phyloP scores from a whole-genome alignment of 2,797 vertebrate species.

The Enteromius argenteus region DNA sequence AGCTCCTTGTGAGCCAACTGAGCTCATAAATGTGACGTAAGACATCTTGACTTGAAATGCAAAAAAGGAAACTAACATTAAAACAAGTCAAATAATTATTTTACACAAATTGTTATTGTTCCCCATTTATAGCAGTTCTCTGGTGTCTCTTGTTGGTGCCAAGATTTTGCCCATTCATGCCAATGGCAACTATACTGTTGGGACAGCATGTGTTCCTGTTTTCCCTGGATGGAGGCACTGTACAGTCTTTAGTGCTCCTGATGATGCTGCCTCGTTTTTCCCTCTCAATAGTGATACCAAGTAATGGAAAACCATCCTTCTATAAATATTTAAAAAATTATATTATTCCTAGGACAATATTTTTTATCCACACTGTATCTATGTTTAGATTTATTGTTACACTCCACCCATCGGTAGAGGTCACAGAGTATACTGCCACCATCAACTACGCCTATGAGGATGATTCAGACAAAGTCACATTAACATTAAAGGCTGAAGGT shows the following conservation, averaged over 20 bases:
- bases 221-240: constrained; percentile 87
- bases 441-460: constrained; percentile 80
- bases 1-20: constrained; percentile 78
- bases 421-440: constrained; percentile 86
- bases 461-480: constrained; percentile 81
- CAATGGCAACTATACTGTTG: constrained; percentile 68
- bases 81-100: background rate
- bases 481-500: constrained; percentile 85
- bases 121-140: constrained; percentile 76
- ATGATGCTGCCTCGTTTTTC: constrained; percentile 83
- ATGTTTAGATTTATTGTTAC: constrained; percentile 83
- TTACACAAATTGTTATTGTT: background rate
- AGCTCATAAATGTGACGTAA: constrained; percentile 87
- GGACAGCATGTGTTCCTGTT: constrained; percentile 78
- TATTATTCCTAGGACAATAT: background rate
- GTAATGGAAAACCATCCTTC: constrained; percentile 68
- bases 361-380: background rate
- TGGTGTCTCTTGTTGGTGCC: constrained; percentile 81
- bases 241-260: constrained; percentile 75
- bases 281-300: constrained; percentile 88
- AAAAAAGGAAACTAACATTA: background rate
- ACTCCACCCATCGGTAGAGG: constrained; percentile 84
- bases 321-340: background rate
- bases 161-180: constrained; percentile 78
- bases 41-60: constrained; percentile 21